phyloP scores from a whole-genome alignment of 2,113 vertebrate species.

The Dolichallabes microphthalmus region DNA sequence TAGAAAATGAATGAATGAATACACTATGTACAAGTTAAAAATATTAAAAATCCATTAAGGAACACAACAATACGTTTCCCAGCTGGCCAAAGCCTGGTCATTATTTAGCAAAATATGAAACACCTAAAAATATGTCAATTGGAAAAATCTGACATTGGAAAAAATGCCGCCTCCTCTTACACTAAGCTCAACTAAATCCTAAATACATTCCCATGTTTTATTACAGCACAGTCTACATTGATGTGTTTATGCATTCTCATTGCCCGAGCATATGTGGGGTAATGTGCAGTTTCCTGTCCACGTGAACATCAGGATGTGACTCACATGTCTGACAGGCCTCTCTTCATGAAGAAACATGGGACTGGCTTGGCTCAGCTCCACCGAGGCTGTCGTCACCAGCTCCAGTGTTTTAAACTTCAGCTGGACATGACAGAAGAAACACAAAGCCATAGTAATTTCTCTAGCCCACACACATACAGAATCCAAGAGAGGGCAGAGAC shows the following conservation, averaged over 20 bases:
- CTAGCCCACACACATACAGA: background rate
- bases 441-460: constrained; percentile 32
- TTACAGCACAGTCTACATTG: background rate
- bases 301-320: constrained; percentile 41
- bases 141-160: too few species aligned
- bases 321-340: constrained; percentile 56
- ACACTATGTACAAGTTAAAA: background rate
- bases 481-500: background rate
- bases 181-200: background rate
- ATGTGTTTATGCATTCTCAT: constrained; percentile 19
- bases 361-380: constrained; percentile 54
- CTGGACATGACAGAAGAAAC: constrained; percentile 48
- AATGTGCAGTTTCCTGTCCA: constrained; percentile 34
- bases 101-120: background rate
- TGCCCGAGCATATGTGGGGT: background rate
- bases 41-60: background rate
- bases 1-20: too few species aligned
- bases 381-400: constrained; percentile 58
- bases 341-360: constrained; percentile 60
- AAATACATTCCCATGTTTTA: background rate
- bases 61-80: background rate
- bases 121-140: too few species aligned
- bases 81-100: background rate
- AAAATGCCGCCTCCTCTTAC: background rate
- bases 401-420: constrained; percentile 60